Conservation (phyloP, 2,113 vertebrate species). For the Gasterosteus nipponicus region DNA sequence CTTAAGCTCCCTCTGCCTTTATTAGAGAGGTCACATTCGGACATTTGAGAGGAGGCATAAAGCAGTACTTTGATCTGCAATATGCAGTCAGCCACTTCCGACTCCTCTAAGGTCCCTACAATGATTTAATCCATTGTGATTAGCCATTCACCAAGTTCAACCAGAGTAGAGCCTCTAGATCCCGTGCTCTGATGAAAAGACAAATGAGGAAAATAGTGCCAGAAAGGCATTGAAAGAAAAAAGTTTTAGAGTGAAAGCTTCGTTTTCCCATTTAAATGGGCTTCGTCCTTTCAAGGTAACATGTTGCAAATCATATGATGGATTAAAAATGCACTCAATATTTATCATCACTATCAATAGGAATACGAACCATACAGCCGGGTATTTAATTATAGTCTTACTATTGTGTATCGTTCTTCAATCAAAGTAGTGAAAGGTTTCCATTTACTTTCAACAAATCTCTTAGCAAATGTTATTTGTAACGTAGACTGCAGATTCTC, state of each 20-base stretch:
- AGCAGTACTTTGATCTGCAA: too few species aligned
- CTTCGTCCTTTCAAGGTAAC: background rate
- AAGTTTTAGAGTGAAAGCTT: too few species aligned
- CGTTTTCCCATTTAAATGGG: slow-evolving; percentile 12
- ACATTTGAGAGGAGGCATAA: too few species aligned
- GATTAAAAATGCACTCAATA: slow-evolving; percentile 41
- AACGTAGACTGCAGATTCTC: background rate
- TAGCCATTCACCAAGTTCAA: background rate
- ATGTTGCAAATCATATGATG: slow-evolving; percentile 7
- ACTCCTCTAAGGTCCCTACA: background rate
- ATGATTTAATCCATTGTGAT: background rate
- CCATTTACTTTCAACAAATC: slow-evolving; percentile 13
- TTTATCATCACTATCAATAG: slow-evolving; percentile 37
- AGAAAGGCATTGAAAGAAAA: background rate
- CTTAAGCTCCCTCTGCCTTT: background rate
- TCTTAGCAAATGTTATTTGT: background rate
- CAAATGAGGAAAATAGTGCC: background rate
- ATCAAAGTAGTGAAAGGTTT: slow-evolving; percentile 33
- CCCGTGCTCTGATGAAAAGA: background rate
- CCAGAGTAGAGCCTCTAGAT: background rate
- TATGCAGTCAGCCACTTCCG: slow-evolving; percentile 1
- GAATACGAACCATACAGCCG: slow-evolving; percentile 40
- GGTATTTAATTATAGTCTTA: slow-evolving; percentile 54
- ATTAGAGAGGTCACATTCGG: background rate
- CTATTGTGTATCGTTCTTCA: slow-evolving; percentile 55